Evolutionary conservation across 2,797 vertebrate species (phyloP).

Genomic region (Sphaeramia orbicularis): DNA sequence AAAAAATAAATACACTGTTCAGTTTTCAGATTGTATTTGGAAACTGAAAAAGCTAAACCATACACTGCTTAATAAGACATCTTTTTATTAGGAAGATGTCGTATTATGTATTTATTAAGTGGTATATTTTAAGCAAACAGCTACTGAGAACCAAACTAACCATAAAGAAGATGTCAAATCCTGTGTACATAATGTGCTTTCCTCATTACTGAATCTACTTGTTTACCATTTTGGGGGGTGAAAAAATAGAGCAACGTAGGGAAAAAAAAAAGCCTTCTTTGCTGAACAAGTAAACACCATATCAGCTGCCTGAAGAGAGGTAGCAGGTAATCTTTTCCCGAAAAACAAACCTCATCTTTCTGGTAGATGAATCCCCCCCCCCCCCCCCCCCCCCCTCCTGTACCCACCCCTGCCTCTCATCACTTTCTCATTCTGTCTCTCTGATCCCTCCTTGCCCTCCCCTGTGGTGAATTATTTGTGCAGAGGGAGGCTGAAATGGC

Average conservation of each 20-base stretch:
- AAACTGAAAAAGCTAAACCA: no score
- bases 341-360: slow-evolving; percentile 44
- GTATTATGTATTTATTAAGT: no score
- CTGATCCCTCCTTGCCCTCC: slow-evolving; percentile 24
- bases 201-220: no score
- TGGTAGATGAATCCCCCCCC: slow-evolving; percentile 36
- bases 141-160: no score
- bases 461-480: slow-evolving; percentile 51
- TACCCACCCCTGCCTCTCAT: slow-evolving; percentile 23
- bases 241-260: background rate
- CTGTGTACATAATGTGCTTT: no score
- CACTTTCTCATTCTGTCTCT: slow-evolving; percentile 28
- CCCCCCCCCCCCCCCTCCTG: background rate
- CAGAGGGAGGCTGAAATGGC: slow-evolving; percentile 29
- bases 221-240: background rate
- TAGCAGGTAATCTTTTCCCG: slow-evolving; percentile 37
- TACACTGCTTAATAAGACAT: no score
- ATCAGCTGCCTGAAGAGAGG: slow-evolving; percentile 18
- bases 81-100: no score
- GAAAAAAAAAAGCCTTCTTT: background rate
- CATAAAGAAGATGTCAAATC: no score
- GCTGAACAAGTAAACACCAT: slow-evolving; percentile 38
- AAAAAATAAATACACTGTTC: no score
- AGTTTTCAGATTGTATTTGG: no score
- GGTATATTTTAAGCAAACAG: no score